Evolutionary conservation across 2,797 vertebrate species (phyloP), one percentile per base, ranked within the genome.

Genomic region (Sylvilagus floridanus): DNA sequence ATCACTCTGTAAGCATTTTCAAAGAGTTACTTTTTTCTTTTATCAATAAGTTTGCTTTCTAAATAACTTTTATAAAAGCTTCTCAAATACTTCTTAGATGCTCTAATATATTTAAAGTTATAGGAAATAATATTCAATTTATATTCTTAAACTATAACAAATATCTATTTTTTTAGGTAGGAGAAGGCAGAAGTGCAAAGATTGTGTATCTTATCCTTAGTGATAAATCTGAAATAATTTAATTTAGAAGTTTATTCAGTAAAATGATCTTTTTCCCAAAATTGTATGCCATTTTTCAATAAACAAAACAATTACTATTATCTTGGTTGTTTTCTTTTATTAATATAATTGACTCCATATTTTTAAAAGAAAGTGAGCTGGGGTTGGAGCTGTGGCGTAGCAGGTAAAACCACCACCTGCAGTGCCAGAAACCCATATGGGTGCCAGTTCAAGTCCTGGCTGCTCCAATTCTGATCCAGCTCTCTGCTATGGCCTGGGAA

Each of bases 21-120:
- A 86, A 81, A 17, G 42, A 73, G 94, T 90, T 92, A 16, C n/a
- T n/a, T 81, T 35, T 24, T 26, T 68, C 54, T 84, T 94, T 84
- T 79, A 88, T 54, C 22, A 91, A 62, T 69, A 37, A n/a, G 76
- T 65, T 96, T 92, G 54, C 28, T 79, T 94, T 85, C 65, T 91
- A 72, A 60, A 62, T 1, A 8, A 90, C 3, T 0, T 78, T 94
- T 28, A 52, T 37, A 71, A 79, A 93, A 87, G 19, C 5, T 2
- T 26, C 11, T 72, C 17, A 72, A 86, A 77, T 5, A 52, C 3
- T 63, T 90, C 24, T 88, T n/a, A 81, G 63, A 76, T 77, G 17
- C 89, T 91, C 35, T 83, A 73, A 75, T 91, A 81, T 63, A n/a
- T 52, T 90, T 91, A 50, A 79, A 84, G 6, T 71, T 84, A 65